Evolutionary conservation across 2,797 vertebrate species (phyloP).

Genomic region (Synanceia verrucosa): DNA sequence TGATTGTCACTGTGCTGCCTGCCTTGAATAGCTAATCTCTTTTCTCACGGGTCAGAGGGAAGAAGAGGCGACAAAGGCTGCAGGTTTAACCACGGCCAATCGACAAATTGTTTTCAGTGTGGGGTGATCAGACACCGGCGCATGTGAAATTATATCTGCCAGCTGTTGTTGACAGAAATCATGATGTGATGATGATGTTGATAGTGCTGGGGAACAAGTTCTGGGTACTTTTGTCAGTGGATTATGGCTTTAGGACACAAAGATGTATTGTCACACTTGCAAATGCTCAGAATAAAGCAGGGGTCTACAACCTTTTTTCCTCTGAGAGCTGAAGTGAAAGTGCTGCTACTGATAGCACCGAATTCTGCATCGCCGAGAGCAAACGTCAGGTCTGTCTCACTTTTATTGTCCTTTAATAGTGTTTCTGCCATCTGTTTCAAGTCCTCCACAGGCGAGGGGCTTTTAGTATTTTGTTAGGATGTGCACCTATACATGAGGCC

Average conservation of each 20-base stretch:
- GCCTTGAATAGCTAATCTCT: constrained; percentile 78
- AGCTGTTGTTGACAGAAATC: constrained; percentile 30
- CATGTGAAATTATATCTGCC: constrained; percentile 61
- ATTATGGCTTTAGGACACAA: neutral
- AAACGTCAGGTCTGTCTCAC: neutral
- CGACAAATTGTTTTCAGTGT: constrained; percentile 59
- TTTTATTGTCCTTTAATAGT: neutral
- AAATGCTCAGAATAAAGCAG: no score
- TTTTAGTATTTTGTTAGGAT: neutral
- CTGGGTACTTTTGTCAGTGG: neutral
- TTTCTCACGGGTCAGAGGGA: constrained; percentile 71
- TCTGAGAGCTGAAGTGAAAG: neutral
- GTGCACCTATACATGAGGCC: neutral
- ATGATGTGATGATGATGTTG: constrained; percentile 5
- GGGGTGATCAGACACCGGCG: constrained; percentile 34
- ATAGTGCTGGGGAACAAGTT: constrained; percentile 29
- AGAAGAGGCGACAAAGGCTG: constrained; percentile 49
- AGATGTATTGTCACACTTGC: neutral
- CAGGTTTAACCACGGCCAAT: constrained; percentile 63
- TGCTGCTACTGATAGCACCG: neutral
- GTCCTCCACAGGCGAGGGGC: neutral
- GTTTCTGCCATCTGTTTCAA: neutral
- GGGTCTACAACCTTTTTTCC: neutral
- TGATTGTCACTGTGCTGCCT: constrained; percentile 67
- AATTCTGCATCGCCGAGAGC: neutral